Conservation (phyloP, 2,113 vertebrate species). For the Girardinichthys multiradiatus region DNA sequence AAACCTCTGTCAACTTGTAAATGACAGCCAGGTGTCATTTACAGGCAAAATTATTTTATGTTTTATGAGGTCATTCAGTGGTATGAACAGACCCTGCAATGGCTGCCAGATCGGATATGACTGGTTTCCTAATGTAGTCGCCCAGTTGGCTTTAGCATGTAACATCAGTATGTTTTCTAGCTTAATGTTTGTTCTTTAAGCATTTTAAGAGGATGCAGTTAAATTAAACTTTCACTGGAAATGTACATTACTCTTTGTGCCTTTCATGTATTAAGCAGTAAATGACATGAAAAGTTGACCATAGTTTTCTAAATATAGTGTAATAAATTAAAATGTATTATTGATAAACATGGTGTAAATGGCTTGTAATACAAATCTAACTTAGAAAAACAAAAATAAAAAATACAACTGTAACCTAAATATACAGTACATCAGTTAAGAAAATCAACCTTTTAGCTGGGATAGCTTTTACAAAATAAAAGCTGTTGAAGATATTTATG, state of each 20-base stretch:
- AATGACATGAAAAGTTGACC: too few relatives aligned
- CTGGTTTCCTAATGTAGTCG: constrained; percentile 27
- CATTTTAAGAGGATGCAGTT: not conserved
- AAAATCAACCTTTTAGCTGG: too few relatives aligned
- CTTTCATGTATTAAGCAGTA: not conserved
- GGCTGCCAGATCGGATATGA: constrained; percentile 35
- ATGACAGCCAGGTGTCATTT: not conserved
- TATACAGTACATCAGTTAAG: too few relatives aligned
- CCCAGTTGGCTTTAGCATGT: not conserved
- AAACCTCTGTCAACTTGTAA: constrained; percentile 19
- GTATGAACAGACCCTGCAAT: not conserved
- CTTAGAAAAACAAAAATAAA: too few relatives aligned
- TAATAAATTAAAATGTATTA: not conserved
- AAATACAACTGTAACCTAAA: too few relatives aligned
- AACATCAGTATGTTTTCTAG: constrained; percentile 12
- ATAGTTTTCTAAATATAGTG: not conserved
- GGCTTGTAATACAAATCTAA: too few relatives aligned
- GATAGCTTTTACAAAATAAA: too few relatives aligned
- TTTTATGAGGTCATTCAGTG: not conserved
- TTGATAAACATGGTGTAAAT: not conserved
- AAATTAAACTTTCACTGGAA: not conserved
- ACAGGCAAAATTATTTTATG: constrained; percentile 10
- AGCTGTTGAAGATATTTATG: too few relatives aligned
- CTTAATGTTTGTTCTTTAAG: not conserved
- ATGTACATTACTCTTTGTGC: not conserved